Conservation (phyloP, 1,140 invertebrate species). For the Macrotrachela quadricornifera region DNA sequence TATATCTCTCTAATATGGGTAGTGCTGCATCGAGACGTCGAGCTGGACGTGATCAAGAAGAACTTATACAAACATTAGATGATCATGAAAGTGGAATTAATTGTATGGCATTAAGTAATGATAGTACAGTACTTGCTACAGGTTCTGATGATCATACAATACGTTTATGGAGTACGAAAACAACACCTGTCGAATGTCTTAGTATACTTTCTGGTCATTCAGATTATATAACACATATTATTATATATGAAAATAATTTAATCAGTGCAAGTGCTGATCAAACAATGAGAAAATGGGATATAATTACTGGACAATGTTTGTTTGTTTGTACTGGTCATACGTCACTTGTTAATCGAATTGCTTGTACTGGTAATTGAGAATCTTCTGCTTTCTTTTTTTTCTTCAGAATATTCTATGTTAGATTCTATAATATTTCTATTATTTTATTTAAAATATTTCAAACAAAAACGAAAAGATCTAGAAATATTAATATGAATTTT, state of each 20-base stretch:
- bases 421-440: too few relatives aligned
- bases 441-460: too few relatives aligned
- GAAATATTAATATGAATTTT: too few relatives aligned
- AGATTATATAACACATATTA: constrained; percentile 35
- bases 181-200: constrained; percentile 33
- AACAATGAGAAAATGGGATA: constrained; percentile 37
- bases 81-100: constrained; percentile 34
- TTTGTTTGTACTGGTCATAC: constrained; percentile 32
- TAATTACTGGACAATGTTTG: constrained; percentile 33
- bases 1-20: too few relatives aligned
- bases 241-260: constrained; percentile 33
- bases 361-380: constrained; percentile 32
- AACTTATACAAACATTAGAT: constrained; percentile 3
- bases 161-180: constrained; percentile 34
- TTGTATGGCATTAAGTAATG: constrained; percentile 37
- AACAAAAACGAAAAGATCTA: too few relatives aligned
- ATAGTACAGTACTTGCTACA: constrained; percentile 34
- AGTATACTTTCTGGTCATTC: constrained; percentile 33
- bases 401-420: too few relatives aligned
- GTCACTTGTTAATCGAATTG: constrained; percentile 32
- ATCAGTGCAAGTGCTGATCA: constrained; percentile 36
- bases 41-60: neutral
- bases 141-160: constrained; percentile 36
- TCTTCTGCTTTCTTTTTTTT: too few relatives aligned
- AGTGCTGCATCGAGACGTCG: too few relatives aligned